Percentiles rank a stretch among this genome's conserved stretches.
Conservation (phyloP, 2,888 invertebrate species). For the Melinopterus prodromus region DNA sequence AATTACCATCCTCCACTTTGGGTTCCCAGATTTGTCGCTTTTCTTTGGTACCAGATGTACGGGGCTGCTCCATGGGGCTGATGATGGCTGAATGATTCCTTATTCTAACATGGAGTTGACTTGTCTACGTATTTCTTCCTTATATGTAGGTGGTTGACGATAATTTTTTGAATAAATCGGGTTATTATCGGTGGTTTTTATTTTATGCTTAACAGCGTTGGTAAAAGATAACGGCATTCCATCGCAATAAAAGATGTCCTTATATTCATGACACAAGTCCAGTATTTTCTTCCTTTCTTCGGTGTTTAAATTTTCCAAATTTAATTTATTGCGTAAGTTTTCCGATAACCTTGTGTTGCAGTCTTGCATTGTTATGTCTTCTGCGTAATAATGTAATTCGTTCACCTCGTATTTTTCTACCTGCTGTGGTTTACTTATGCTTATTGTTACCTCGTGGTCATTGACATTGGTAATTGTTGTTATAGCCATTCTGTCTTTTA, state of each 20-base stretch:
- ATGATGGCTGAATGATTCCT: background rate
- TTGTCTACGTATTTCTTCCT: slow-evolving; percentile 51
- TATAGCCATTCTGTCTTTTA: background rate
- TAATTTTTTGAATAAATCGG: slow-evolving; percentile 53
- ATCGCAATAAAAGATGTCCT: slow-evolving; percentile 21
- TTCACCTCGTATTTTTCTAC: background rate
- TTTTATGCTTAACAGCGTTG: slow-evolving; percentile 45
- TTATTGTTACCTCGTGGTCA: background rate
- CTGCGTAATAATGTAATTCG: too few species aligned
- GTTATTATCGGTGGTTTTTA: slow-evolving; percentile 46
- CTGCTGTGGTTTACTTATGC: background rate
- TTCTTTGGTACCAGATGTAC: slow-evolving; percentile 53
- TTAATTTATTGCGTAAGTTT: slow-evolving; percentile 31
- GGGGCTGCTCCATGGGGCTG: slow-evolving; percentile 44
- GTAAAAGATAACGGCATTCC: too few species aligned
- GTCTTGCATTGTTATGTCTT: background rate
- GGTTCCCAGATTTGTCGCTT: slow-evolving; percentile 45
- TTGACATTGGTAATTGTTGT: background rate
- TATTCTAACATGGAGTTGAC: slow-evolving; percentile 47
- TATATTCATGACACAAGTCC: slow-evolving; percentile 8
- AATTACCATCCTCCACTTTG: slow-evolving; percentile 52
- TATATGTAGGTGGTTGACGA: slow-evolving; percentile 52
- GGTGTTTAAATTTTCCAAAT: slow-evolving; percentile 16
- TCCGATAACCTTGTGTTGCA: slow-evolving; percentile 12
- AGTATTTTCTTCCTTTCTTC: slow-evolving; percentile 15